These are phyloP conservation scores for Orthonevra nobilis DNA, from an alignment of 2,888 invertebrate genomes.

Conservation along the genomic window DNA sequence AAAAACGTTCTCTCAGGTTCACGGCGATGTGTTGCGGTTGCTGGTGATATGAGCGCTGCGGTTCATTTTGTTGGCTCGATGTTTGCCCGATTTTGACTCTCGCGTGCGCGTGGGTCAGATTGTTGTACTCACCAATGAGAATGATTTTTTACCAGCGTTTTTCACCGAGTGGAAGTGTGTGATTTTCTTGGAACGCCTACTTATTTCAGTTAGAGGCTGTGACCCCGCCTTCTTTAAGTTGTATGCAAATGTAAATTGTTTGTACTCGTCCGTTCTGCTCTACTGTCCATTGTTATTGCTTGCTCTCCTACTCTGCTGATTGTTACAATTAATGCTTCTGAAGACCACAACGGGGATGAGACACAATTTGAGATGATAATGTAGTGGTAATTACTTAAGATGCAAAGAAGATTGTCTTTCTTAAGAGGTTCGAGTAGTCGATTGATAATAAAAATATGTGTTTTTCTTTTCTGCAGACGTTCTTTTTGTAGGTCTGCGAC, in stretches of 20 bases:
- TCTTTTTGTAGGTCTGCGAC: too few relatives aligned
- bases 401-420: too few relatives aligned
- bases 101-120: constrained; percentile 37
- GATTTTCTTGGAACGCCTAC: constrained; percentile 63
- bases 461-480: too few relatives aligned
- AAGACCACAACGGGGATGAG: neutral
- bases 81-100: too few relatives aligned
- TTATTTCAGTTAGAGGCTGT: constrained; percentile 3
- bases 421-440: too few relatives aligned
- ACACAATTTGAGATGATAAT: neutral
- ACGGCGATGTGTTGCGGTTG: too few relatives aligned
- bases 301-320: neutral
- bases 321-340: constrained; percentile 11
- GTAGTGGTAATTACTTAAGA: neutral
- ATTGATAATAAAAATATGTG: too few relatives aligned
- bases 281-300: constrained; percentile 25
- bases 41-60: neutral
- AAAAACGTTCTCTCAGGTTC: constrained; percentile 24
- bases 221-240: constrained; percentile 35
- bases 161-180: constrained; percentile 35
- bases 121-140: constrained; percentile 41
- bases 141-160: constrained; percentile 13
- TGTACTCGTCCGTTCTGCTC: neutral
- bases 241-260: constrained; percentile 19
- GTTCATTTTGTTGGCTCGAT: neutral